Base-by-base conservation (phyloP, 2,888 invertebrate genomes). In the Tetramorium bicarinatum region DNA sequence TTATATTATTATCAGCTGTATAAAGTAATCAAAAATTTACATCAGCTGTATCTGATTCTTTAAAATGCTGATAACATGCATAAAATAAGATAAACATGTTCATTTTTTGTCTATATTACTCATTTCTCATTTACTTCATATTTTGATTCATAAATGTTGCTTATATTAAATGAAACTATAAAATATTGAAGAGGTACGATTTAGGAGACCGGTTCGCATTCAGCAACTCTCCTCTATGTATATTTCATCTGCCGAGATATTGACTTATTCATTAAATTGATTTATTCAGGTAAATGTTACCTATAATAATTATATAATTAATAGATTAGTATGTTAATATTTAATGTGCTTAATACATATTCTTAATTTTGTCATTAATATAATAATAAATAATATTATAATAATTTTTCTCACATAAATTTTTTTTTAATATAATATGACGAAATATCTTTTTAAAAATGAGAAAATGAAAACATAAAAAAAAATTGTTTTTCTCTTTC, bases 291-390 rank as follows among this genome's bases (percentile, higher is more conserved):
- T 13, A 69, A 69, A 69, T 29, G 29, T n/a, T 69, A 69, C 7
- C 7, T 49, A 11, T 49, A n/a, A 67, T 47, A 67, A 67, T 18
- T 67, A 18, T 34, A 34, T 44, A 8, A 66, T 18, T 67, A 29
- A 47, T 67, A 44, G 15, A 44, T 64, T 64, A 66, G 41, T 38
- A 38, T 41, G 11, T 71, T 21, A n/a, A 69, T 49, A 71, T 52
- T 71, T 52, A 71, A 71, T 9, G 13, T 21, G 15, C 52, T 52
- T 38, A 34, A 52, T 52, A 69, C 21, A 49, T 34, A 52, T 38
- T 38, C 21, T 34, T 54, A 38, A 21, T 54, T 38, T 38, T 6
- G 15, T 38, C 4, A 9, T 69, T 69, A 69, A 71, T 29, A 2
- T 49, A 47, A 29, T 47, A 47, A 18, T 15, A 13, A 29, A n/a